Base-by-base conservation (phyloP, 1,140 invertebrate species). In the Callitettix versicolor region DNA sequence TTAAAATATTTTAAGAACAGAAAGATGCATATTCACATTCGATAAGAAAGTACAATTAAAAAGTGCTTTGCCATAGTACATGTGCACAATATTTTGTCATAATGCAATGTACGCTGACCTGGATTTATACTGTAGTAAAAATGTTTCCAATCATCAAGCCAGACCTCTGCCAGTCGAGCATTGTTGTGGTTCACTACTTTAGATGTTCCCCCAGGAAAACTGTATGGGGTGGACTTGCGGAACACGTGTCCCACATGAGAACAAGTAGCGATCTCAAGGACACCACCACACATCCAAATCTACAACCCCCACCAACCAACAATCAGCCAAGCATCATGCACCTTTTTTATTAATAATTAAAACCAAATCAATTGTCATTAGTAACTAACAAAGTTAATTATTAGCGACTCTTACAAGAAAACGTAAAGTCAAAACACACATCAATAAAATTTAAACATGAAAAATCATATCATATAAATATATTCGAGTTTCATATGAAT, bases 41-140 rank as follows among this genome's bases (percentile, higher is more conserved):
- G 3, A 30, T 30, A 30, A 30, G 3, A 30, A 30, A 4, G 9
- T 30, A 30, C 3, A 30, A 9, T 30, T 4, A 30, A 30, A 30
- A 30, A 30, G 26, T 30, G 26, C 26, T 30, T 30, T 30, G 26
- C 26, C 26, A 30, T 30, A 30, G 26, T 30, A 30, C 26, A 30
- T 30, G 3, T 30, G 26, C 9, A 9, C 26, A 30, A 9, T 30
- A 30, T 30, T 30, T 30, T 30, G 26, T 9, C 26, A 30, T 30
- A 30, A 4, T 30, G 26, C 33, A 34, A 41, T 41, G 41, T 38
- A 38, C 38, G 56, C 64, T 66, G 74, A 90, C 86, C 86, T 88
- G 92, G 91, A 79, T 95, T 95, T 78, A 95, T 93, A 76, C 89
- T 89, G 83, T 93, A 95, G 84, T 95, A 97, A 82, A 96, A 96